A percentile compares a stretch with the other conserved stretches of the same genome.
Evolutionary conservation across 2,113 vertebrate species (phyloP).

Genomic region (Dicentrarchus labrax): DNA sequence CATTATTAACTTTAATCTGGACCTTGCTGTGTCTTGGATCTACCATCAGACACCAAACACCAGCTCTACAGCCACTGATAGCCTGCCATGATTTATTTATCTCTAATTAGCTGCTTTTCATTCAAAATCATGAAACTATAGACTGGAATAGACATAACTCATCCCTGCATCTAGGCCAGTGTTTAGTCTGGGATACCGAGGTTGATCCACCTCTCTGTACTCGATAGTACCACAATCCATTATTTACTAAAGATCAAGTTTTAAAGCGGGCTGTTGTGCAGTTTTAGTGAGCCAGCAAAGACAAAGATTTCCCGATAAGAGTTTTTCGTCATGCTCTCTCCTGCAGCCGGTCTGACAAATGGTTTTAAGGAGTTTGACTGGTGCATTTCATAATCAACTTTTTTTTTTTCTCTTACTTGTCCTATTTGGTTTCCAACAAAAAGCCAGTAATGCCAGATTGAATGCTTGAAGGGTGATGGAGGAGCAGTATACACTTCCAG

Average conservation of each 20-base stretch:
- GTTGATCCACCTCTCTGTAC: slow-evolving; percentile 70
- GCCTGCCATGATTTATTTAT: slow-evolving; percentile 87
- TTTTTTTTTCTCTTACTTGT: background rate
- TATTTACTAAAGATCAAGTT: slow-evolving; percentile 83
- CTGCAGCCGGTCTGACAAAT: slow-evolving; percentile 4
- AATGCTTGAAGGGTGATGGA: background rate
- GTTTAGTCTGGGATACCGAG: slow-evolving; percentile 72
- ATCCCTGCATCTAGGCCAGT: slow-evolving; percentile 63
- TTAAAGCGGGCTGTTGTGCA: slow-evolving; percentile 44
- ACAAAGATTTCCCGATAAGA: slow-evolving; percentile 17
- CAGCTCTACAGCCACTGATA: slow-evolving; percentile 80
- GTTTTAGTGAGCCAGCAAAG: slow-evolving; percentile 30
- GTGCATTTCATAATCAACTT: background rate
- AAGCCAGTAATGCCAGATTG: background rate
- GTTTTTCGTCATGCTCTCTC: background rate
- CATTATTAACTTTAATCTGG: slow-evolving; percentile 78
- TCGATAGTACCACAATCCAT: slow-evolving; percentile 76
- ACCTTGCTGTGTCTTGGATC: slow-evolving; percentile 64
- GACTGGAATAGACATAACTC: slow-evolving; percentile 80
- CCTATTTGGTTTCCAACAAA: background rate
- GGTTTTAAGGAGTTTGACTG: background rate
- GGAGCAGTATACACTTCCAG: background rate
- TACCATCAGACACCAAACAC: slow-evolving; percentile 81
- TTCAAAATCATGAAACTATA: slow-evolving; percentile 82
- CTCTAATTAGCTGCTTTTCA: slow-evolving; percentile 86